A percentile compares a stretch with the other conserved stretches of the same genome.
These are phyloP conservation scores for Lamellibrachia columna DNA, from an alignment of 2,888 invertebrate genomes.

Conservation along the genomic window DNA sequence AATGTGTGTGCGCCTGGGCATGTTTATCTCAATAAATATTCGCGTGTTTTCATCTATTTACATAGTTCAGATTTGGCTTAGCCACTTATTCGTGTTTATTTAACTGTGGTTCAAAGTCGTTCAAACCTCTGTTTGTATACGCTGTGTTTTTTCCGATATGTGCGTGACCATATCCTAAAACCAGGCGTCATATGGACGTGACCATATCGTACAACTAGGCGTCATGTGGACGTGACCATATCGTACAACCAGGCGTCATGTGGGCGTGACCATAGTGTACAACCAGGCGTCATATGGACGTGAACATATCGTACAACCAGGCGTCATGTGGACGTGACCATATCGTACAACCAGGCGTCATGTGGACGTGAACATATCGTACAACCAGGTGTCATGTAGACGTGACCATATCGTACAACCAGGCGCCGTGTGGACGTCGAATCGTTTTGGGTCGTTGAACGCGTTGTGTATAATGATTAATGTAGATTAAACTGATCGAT, in stretches of 20 bases:
- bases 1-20: not conserved
- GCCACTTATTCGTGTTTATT: not conserved
- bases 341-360: too few relatives aligned
- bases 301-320: not conserved
- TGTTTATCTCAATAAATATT: not conserved
- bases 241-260: not conserved
- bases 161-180: not conserved
- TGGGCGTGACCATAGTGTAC: not conserved
- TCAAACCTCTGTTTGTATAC: not conserved
- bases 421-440: not conserved
- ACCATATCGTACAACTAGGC: too few relatives aligned
- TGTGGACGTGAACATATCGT: too few relatives aligned
- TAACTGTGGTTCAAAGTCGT: too few relatives aligned
- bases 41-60: not conserved
- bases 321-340: not conserved
- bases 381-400: too few relatives aligned
- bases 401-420: not conserved
- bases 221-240: not conserved
- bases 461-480: not conserved
- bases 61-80: not conserved
- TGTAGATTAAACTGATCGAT: not conserved
- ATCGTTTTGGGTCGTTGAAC: not conserved
- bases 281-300: not conserved
- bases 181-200: not conserved
- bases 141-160: not conserved